These are phyloP conservation scores for Petrolisthes cinctipes DNA, from an alignment of 2,888 invertebrate species.

Conservation along the genomic window DNA sequence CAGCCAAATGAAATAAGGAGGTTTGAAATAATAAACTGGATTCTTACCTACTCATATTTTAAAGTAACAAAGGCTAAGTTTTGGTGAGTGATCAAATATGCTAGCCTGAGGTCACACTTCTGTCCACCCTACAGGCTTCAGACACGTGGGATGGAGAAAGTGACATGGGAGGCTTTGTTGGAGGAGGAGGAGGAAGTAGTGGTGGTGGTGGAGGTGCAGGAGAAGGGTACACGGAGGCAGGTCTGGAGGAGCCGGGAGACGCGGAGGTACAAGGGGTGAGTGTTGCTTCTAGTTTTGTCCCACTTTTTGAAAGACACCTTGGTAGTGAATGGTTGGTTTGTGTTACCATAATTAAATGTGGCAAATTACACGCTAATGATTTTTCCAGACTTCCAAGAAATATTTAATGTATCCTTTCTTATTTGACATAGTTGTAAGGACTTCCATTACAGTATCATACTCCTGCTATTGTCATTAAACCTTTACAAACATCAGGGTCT, in stretches of 20 bases:
- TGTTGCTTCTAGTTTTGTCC: background rate
- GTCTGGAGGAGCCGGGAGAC: constrained; percentile 43
- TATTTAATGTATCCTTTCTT: too few relatives aligned
- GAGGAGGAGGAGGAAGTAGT: constrained; percentile 6
- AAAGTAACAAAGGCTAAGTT: background rate
- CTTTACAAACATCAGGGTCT: too few relatives aligned
- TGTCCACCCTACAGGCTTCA: constrained; percentile 24
- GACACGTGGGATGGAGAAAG: constrained; percentile 50
- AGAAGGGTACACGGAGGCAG: constrained; percentile 27
- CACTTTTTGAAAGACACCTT: constrained; percentile 7
- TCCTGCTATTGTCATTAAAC: too few relatives aligned
- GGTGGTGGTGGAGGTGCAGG: constrained; percentile 8
- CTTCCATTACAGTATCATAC: too few relatives aligned
- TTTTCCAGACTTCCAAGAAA: too few relatives aligned
- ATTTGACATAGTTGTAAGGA: too few relatives aligned
- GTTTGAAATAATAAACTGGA: too few relatives aligned
- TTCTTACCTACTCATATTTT: background rate
- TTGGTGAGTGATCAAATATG: background rate
- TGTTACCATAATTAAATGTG: background rate
- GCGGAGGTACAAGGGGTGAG: constrained; percentile 57
- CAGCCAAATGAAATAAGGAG: too few relatives aligned
- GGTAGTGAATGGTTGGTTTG: constrained; percentile 21
- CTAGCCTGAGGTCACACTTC: background rate
- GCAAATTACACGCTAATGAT: too few relatives aligned
- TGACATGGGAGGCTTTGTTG: constrained; percentile 35